Evolutionary conservation across 2,888 invertebrate genomes (phyloP), one percentile per base, ranked within the genome.

Genomic region (Barypeithes pellucidus): DNA sequence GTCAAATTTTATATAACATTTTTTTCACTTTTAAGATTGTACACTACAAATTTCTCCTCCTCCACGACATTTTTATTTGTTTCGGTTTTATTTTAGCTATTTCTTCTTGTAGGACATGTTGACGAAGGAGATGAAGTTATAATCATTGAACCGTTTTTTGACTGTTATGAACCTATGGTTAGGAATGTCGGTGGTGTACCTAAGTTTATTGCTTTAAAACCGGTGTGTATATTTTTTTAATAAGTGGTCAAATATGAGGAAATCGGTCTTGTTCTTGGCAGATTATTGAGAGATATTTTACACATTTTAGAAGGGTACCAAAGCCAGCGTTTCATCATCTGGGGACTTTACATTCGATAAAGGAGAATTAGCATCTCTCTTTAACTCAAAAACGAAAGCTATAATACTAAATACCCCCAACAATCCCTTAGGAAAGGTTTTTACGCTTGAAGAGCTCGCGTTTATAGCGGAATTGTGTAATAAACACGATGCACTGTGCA

Each of bases 61-160:
- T n/a, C n/a, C n/a, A n/a, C n/a, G n/a, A n/a, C n/a, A n/a, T n/a
- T n/a, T n/a, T n/a, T n/a, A n/a, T n/a, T n/a, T n/a, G n/a, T n/a
- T n/a, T n/a, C n/a, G n/a, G n/a, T n/a, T n/a, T n/a, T n/a, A n/a
- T n/a, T n/a, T n/a, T n/a, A n/a, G n/a, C n/a, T n/a, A n/a, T n/a
- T n/a, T n/a, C n/a, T n/a, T n/a, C n/a, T 70, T 70, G 11, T 29
- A 74, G 80, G 80, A 18, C 94, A 97, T 82, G 91, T 98, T 7
- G 94, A 95, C 79, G 89, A 90, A 0, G 97, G 93, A 0, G 95
- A 95, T 84, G 95, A 98, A 88, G 97, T 96, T 69, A 97, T 99
- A 74, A 95, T 99, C 22, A 97, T 99, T 77, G 99, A 99, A 85
- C 99, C 99, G 0, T 99, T 93, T 87, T 99, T 97, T 84, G 99